phyloP scores from a whole-genome alignment of 2,113 vertebrate genomes.

The Alouatta palliata region DNA sequence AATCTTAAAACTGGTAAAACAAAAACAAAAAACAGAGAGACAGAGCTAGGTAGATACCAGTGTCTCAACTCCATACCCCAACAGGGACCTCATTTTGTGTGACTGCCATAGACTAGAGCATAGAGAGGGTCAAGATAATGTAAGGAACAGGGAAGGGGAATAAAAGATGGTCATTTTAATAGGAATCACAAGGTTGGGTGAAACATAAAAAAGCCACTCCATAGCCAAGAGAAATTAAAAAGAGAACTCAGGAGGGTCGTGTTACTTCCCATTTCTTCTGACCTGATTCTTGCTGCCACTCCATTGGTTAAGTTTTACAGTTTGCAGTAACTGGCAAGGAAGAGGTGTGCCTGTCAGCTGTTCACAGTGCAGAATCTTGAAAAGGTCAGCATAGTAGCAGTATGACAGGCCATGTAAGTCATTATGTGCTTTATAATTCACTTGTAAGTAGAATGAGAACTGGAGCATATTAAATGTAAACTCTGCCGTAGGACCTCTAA shows the following conservation, averaged over 20 bases:
- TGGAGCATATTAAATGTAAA: constrained; percentile 81
- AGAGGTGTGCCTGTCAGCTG: constrained; percentile 80
- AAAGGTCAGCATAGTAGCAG: constrained; percentile 83
- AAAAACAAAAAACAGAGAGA: neutral
- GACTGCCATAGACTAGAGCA: neutral
- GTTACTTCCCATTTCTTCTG: neutral
- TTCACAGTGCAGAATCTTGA: constrained; percentile 81
- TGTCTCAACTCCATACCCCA: neutral
- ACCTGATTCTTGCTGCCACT: constrained; percentile 27
- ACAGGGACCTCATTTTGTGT: neutral
- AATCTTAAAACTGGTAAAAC: neutral
- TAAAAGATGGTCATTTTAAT: neutral
- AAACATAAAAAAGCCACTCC: neutral
- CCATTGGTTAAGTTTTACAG: constrained; percentile 58
- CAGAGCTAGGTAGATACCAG: neutral
- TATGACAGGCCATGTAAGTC: constrained; percentile 84
- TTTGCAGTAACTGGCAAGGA: constrained; percentile 63
- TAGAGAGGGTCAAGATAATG: neutral
- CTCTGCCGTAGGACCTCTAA: constrained; percentile 72
- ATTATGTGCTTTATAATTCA: constrained; percentile 83
- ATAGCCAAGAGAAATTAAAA: neutral
- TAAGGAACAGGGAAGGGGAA: neutral
- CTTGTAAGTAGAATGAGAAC: constrained; percentile 80
- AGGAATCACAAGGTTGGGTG: neutral
- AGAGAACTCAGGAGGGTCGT: neutral